phyloP scores from a whole-genome alignment of 2,113 vertebrate species.

The Dromaius novaehollandiae region DNA sequence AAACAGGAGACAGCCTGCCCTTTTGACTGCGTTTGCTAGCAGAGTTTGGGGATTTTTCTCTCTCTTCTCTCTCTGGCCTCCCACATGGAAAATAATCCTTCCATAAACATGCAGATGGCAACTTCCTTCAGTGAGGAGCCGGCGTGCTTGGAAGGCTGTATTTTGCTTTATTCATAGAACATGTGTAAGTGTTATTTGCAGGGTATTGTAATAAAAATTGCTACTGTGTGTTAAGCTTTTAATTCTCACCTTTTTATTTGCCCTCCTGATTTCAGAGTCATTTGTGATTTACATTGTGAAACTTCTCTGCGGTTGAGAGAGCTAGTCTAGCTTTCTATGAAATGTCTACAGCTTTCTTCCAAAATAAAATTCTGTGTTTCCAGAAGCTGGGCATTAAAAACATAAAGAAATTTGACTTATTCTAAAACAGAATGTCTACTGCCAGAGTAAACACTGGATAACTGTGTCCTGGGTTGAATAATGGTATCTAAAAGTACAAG shows the following conservation, averaged over 20 bases:
- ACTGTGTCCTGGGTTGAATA: not conserved
- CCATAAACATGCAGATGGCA: not conserved
- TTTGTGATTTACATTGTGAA: not conserved
- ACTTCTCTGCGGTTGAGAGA: not conserved
- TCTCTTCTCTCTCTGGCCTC: not conserved
- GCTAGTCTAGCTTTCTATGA: not conserved
- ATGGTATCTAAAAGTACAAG: not conserved
- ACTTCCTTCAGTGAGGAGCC: not conserved
- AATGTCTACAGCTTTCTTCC: not conserved
- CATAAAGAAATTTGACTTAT: not conserved
- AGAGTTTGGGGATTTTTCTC: not conserved
- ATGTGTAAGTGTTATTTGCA: not conserved
- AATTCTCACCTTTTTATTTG: not conserved
- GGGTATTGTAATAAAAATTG: slow-evolving; percentile 33
- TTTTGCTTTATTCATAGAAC: not conserved
- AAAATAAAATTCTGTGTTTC: not conserved
- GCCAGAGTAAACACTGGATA: not conserved
- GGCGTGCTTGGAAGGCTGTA: not conserved
- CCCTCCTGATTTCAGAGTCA: not conserved
- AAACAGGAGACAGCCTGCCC: not conserved
- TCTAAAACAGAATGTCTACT: not conserved
- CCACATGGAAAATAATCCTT: not conserved
- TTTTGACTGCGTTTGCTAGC: not conserved
- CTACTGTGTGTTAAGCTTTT: not conserved
- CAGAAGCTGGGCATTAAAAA: not conserved